Base-by-base conservation (phyloP, 2,113 vertebrate genomes). In the Pseudonaja textilis region DNA sequence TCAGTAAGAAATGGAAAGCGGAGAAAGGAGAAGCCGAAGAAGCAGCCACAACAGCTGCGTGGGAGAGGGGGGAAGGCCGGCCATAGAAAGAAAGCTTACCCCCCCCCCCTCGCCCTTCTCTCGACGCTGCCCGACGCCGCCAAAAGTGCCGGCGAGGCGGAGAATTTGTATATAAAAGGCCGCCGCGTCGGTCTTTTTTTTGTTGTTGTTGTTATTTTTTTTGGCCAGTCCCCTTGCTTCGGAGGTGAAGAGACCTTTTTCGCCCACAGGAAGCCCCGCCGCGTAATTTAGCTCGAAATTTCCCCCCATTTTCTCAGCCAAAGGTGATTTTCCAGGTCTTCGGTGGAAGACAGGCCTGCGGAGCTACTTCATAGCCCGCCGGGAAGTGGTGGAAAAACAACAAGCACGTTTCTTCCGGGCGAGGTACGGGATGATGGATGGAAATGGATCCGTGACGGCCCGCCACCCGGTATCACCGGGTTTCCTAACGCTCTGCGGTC, bases 1-100 rank as follows among this genome's bases (percentile, higher is more conserved):
- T 98, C 96, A 97, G 98, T 97, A 98, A 98, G 97, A 98, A 98
- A 98, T 98, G 98, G 98, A 98, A 98, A 98, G 97, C 6, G 98
- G 98, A 98, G 98, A 10, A 20, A 55, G 55, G 11, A 34, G 57
- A 22, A 54, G 59, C 11, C 2, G 57, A 16, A 34, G 20, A 42
- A 55, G 87, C 8, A 14, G 74, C 74, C 34, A 22, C 74, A 81
- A 42, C 74, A 81, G 74, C 74, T 81, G 74, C 74, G 74, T 61
- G 1, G 56, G 69, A 54, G 20, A 18, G 18, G 50, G 47, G 3
- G 74, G 6, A 25, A 34, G 29, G 87, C 26, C 14, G 47, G 14
- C 47, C 12, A 42, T 26, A 42, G 18, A 89, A 56, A 57, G 54
- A 96, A 98, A 81, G 52, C 11, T 6, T 2, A 3, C 95, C 97